phyloP scores from a whole-genome alignment of 2,888 invertebrate species.

The Trachelus iudaicus region DNA sequence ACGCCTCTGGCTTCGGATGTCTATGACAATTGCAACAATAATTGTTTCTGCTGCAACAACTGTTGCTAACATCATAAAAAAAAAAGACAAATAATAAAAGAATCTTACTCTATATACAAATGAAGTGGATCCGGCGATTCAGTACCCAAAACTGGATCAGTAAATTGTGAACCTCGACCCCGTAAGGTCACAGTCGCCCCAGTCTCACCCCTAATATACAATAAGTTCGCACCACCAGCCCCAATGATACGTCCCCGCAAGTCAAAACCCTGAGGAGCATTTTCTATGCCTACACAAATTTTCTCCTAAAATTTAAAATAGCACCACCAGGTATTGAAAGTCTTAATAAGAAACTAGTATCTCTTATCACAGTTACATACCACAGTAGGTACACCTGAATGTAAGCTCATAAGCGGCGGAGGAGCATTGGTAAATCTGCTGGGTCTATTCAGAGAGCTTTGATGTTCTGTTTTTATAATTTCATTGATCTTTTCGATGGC shows the following conservation, averaged over 20 bases:
- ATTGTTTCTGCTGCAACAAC: conserved; percentile 6
- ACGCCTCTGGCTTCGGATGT: conserved; percentile 76
- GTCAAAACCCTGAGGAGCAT: conserved; percentile 81
- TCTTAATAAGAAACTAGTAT: background rate
- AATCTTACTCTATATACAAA: conserved; percentile 76
- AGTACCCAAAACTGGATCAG: conserved; percentile 69
- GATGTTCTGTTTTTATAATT: conserved; percentile 66
- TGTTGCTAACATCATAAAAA: background rate
- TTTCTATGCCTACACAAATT: conserved; percentile 81
- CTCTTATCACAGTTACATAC: conserved; percentile 35
- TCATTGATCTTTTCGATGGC: conserved; percentile 69
- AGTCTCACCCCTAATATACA: conserved; percentile 82
- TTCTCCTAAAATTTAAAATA: conserved; percentile 70
- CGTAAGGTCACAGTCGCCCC: conserved; percentile 80
- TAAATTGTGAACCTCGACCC: conserved; percentile 74
- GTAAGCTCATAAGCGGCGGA: conserved; percentile 66
- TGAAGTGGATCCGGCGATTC: conserved; percentile 80
- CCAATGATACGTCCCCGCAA: conserved; percentile 81
- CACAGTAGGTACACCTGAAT: conserved; percentile 58
- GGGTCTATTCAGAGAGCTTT: conserved; percentile 60
- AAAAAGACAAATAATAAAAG: background rate
- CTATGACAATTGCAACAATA: conserved; percentile 54
- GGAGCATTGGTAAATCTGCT: conserved; percentile 65
- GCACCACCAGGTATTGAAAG: background rate
- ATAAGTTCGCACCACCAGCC: conserved; percentile 76